Base-by-base conservation (phyloP, 2,113 vertebrate genomes). In the Haemorhous mexicanus region DNA sequence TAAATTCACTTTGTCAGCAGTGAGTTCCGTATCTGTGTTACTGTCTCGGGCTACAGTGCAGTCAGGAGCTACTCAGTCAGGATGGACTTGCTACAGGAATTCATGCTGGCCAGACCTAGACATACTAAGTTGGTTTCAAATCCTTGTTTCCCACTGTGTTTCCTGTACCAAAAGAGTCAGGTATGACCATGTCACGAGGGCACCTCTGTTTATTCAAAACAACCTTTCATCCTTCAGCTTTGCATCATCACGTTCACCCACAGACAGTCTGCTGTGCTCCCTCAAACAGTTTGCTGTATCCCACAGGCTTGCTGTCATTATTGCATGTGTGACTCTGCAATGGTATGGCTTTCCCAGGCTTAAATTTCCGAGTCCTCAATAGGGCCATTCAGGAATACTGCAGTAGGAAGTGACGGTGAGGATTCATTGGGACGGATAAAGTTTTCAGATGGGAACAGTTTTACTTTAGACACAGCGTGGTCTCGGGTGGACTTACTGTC, bases 301-400 rank as follows among this genome's bases (percentile, higher is more conserved):
- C 56, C 56, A n/a, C 35, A 44, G 62, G 47, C 37, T 68, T 26
- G 30, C 61, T 79, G 66, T 46, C 12, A 3, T 41, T 41, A 22
- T 1, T 32, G 47, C 47, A 43, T 3, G 44, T 11, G 43, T 28
- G 52, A 47, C 43, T 44, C 55, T 30, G 64, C 74, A n/a, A 15
- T 7, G 41, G 22, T 9, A 2, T 13, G 23, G 63, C 33, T 28
- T 91, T 63, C 26, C 61, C 2, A 6, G 56, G 28, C 28, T 97
- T 96, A 98, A 91, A 98, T 96, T 90, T 97, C 96, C 0, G 97
- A 97, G 84, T 98, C 97, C 72, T 97, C 93, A 16, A 84, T 84
- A 37, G 70, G 39, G 28, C 89, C 94, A 11, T 76, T 94, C 66
- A 96, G 64, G 94, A 96, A 95, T 15, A 89, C 24, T 41, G 66